phyloP scores from a whole-genome alignment of 2,888 invertebrate genomes.

The Nineta flava region DNA sequence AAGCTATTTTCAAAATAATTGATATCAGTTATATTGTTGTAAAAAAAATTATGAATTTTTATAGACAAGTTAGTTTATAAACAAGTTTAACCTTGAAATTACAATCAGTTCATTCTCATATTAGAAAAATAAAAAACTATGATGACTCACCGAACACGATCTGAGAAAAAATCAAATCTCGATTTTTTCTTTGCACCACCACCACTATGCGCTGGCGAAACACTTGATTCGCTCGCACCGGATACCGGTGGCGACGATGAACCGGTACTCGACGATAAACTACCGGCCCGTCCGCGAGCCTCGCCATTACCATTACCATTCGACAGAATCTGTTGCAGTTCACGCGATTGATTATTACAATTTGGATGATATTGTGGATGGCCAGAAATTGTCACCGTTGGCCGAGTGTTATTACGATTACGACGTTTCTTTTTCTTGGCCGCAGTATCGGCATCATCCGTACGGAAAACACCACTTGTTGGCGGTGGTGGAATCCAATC shows the following conservation, averaged over 20 bases:
- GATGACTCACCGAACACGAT: constrained; percentile 56
- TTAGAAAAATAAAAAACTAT: too few relatives aligned
- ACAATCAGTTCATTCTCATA: too few relatives aligned
- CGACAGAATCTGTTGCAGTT: constrained; percentile 20
- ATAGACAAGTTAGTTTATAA: too few relatives aligned
- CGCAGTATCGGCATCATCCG: constrained; percentile 35
- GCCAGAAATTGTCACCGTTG: constrained; percentile 40
- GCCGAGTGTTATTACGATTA: constrained; percentile 47
- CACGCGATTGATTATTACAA: constrained; percentile 21
- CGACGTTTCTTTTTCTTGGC: constrained; percentile 49
- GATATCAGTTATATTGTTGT: too few relatives aligned
- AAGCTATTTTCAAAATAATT: too few relatives aligned
- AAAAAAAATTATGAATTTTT: too few relatives aligned
- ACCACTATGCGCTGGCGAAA: constrained; percentile 50
- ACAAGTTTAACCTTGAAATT: too few relatives aligned
- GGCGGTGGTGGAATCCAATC: constrained; percentile 72
- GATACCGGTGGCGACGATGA: constrained; percentile 68
- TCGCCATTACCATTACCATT: constrained; percentile 29
- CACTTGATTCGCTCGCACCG: constrained; percentile 57
- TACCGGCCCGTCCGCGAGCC: constrained; percentile 52
- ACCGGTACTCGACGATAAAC: constrained; percentile 59
- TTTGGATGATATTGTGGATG: constrained; percentile 26
- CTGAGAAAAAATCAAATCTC: constrained; percentile 62
- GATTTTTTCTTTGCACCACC: constrained; percentile 51
- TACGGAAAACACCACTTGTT: constrained; percentile 30